Conservation (phyloP, 37 sponge, comb jelly and placozoan genomes). For the Geodia barretti region DNA sequence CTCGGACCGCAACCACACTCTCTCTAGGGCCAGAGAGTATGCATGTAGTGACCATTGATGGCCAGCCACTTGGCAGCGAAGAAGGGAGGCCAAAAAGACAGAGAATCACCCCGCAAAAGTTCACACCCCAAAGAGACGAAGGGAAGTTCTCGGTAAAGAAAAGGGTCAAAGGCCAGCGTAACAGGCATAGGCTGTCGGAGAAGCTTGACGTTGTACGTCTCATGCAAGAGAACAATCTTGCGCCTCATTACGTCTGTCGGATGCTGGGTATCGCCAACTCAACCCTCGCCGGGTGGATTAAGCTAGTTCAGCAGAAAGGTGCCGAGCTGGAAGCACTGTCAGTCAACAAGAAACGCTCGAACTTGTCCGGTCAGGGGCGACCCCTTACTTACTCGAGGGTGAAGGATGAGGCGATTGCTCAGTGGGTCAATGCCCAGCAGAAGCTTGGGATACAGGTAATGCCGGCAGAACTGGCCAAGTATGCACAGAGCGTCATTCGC, state of each 20-base stretch:
- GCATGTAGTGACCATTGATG: neutral
- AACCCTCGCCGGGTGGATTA: conserved; percentile 79
- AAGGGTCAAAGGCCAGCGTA: conserved; percentile 5
- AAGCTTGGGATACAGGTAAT: conserved; percentile 37
- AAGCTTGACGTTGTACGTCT: conserved; percentile 78
- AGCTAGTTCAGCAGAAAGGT: conserved; percentile 69
- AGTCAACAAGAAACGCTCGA: conserved; percentile 58
- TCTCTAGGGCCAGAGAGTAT: neutral
- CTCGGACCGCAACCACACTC: neutral
- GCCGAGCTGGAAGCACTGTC: conserved; percentile 61
- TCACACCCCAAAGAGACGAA: neutral
- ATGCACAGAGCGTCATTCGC: conserved; percentile 53
- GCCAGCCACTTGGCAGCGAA: neutral
- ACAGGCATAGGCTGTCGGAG: conserved; percentile 72
- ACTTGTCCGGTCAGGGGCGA: conserved; percentile 58
- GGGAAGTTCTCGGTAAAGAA: conserved; percentile 3
- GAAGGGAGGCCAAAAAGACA: too few species aligned
- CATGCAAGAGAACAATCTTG: conserved; percentile 59
- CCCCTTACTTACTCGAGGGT: conserved; percentile 60
- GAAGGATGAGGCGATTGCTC: conserved; percentile 72
- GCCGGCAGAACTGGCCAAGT: conserved; percentile 48
- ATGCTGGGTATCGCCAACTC: conserved; percentile 83
- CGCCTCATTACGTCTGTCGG: conserved; percentile 65
- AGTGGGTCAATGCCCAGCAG: conserved; percentile 67
- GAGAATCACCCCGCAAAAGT: neutral